Percentiles rank a stretch among this genome's conserved stretches.
Conservation (phyloP, 2,888 invertebrate species). For the Cepaea hortensis region DNA sequence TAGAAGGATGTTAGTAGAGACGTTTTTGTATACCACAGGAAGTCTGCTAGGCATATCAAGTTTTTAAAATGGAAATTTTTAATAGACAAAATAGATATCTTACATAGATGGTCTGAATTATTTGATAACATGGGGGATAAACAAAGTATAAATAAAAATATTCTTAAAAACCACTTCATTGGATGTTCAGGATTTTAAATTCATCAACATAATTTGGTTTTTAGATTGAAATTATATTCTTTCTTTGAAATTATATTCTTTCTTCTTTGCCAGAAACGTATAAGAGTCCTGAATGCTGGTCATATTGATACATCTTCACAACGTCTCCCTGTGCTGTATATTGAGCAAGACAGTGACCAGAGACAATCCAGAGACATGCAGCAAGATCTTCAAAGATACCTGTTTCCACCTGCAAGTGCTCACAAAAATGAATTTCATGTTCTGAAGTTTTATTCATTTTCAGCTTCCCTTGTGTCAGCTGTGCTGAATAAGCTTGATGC, state of each 20-base stretch:
- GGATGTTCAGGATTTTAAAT: too few relatives aligned
- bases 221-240: neutral
- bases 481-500: slow-evolving; percentile 49
- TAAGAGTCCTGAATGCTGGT: slow-evolving; percentile 57
- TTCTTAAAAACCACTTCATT: too few relatives aligned
- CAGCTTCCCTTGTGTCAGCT: slow-evolving; percentile 63
- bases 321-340: slow-evolving; percentile 61
- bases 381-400: slow-evolving; percentile 36
- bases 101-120: too few relatives aligned
- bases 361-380: slow-evolving; percentile 46
- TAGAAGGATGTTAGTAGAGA: too few relatives aligned
- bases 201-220: too few relatives aligned
- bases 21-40: too few relatives aligned
- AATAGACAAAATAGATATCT: too few relatives aligned
- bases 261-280: slow-evolving; percentile 55
- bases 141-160: too few relatives aligned
- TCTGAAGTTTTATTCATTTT: slow-evolving; percentile 71
- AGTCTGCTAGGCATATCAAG: too few relatives aligned
- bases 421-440: slow-evolving; percentile 68
- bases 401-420: slow-evolving; percentile 67
- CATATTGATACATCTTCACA: slow-evolving; percentile 48
- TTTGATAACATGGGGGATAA: too few relatives aligned
- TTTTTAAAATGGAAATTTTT: too few relatives aligned
- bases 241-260: neutral
- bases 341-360: slow-evolving; percentile 56